These are phyloP conservation scores for Anoplophora glabripennis DNA, from an alignment of 1,140 invertebrate genomes.

Conservation along the genomic window DNA sequence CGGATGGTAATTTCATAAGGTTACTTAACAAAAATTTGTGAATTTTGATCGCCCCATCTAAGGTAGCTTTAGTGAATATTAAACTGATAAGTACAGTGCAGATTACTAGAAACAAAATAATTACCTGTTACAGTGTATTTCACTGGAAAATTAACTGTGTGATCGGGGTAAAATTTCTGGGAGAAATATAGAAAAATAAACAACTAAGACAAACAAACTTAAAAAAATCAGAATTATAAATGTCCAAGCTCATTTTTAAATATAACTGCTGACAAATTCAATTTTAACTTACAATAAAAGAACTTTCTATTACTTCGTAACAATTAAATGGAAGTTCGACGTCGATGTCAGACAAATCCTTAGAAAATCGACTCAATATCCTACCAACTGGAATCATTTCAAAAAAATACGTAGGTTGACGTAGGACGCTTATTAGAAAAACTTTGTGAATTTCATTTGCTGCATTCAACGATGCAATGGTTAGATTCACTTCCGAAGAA, in stretches of 20 bases:
- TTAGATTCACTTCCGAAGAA: conserved; percentile 55
- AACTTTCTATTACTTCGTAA: conserved; percentile 48
- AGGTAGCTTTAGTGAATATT: conserved; percentile 47
- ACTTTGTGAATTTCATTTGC: conserved; percentile 57
- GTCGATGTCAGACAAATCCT: conserved; percentile 70
- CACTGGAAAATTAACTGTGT: too few relatives aligned
- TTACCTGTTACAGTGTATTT: background rate
- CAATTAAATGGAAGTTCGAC: conserved; percentile 49
- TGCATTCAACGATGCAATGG: conserved; percentile 61
- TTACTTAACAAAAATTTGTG: conserved; percentile 61
- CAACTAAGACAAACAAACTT: too few relatives aligned
- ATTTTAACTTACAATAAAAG: conserved; percentile 43
- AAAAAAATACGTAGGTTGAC: conserved; percentile 71
- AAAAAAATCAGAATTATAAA: background rate
- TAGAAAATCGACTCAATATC: conserved; percentile 70
- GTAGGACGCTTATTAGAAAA: conserved; percentile 62
- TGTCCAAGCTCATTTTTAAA: conserved; percentile 27
- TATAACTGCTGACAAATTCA: conserved; percentile 29
- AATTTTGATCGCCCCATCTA: conserved; percentile 57
- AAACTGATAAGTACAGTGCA: conserved; percentile 16
- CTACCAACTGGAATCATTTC: conserved; percentile 71
- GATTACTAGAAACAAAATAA: conserved; percentile 23
- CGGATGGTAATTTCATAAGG: conserved; percentile 62
- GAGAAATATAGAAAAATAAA: too few relatives aligned
- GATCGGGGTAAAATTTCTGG: too few relatives aligned